Conservation (phyloP, 1,140 invertebrate genomes). For the Lordiphosa mommai region DNA sequence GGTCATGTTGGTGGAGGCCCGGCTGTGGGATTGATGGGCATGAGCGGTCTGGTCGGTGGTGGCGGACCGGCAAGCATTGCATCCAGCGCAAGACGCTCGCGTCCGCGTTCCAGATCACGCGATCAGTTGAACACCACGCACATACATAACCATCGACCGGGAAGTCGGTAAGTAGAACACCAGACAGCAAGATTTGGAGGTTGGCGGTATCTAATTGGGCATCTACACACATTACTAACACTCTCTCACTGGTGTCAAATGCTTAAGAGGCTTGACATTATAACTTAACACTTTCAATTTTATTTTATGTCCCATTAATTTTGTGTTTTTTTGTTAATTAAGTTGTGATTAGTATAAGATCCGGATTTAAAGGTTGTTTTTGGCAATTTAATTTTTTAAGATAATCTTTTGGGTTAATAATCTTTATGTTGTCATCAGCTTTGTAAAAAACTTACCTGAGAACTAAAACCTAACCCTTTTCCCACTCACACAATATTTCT, state of each 20-base stretch:
- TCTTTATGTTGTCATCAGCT: too few species aligned
- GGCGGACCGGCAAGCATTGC: constrained; percentile 80
- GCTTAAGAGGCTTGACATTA: constrained; percentile 19
- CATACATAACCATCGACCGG: constrained; percentile 81
- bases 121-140: constrained; percentile 80
- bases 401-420: too few species aligned
- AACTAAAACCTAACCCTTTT: too few species aligned
- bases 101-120: constrained; percentile 84
- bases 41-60: constrained; percentile 61
- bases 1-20: constrained; percentile 67
- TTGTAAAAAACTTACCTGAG: too few species aligned
- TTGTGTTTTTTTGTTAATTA: too few species aligned
- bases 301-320: too few species aligned
- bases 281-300: too few species aligned
- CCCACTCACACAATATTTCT: too few species aligned
- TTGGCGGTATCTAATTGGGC: constrained; percentile 3
- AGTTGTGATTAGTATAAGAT: too few species aligned
- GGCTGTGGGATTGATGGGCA: constrained; percentile 46
- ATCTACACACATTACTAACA: neutral
- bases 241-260: constrained; percentile 11
- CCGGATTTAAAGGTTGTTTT: too few species aligned
- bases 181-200: neutral
- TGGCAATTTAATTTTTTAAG: too few species aligned
- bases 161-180: constrained; percentile 80
- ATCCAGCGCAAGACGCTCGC: constrained; percentile 84